phyloP scores from a whole-genome alignment of 1,140 invertebrate species.

The Camponotus vicinus region DNA sequence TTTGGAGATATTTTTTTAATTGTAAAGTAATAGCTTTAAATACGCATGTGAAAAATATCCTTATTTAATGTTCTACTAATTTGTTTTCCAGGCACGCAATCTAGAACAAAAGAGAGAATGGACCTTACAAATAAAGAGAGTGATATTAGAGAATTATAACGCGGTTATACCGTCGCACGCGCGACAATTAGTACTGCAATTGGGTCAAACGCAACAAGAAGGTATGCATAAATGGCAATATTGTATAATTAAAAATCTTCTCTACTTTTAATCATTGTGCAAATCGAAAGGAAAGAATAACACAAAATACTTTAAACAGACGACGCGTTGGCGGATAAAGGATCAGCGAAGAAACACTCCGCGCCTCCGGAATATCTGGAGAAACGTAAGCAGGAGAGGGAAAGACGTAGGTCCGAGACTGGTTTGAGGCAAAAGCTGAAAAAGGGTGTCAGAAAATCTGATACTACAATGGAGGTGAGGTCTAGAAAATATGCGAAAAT shows the following conservation, averaged over 20 bases:
- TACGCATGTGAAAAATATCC: not conserved
- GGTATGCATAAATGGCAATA: constrained; percentile 81
- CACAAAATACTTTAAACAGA: constrained; percentile 35
- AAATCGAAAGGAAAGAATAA: not conserved
- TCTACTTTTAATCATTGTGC: not conserved
- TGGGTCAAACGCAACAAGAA: constrained; percentile 93
- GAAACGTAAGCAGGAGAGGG: constrained; percentile 90
- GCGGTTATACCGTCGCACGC: constrained; percentile 97
- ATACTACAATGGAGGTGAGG: constrained; percentile 83
- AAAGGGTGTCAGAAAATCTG: constrained; percentile 84
- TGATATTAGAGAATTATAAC: constrained; percentile 98
- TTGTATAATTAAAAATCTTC: not conserved
- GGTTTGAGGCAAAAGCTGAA: constrained; percentile 88
- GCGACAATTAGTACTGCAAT: constrained; percentile 95
- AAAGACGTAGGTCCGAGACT: constrained; percentile 90
- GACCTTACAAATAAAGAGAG: constrained; percentile 95
- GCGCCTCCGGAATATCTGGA: constrained; percentile 95
- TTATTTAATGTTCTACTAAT: constrained; percentile 16
- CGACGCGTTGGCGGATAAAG: constrained; percentile 83
- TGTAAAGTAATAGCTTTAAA: not conserved
- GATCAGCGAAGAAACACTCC: constrained; percentile 90
- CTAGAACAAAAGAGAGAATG: constrained; percentile 97
- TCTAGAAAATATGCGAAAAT: not conserved
- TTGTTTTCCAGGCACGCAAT: constrained; percentile 89
- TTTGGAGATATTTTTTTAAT: not conserved